Base-by-base conservation (phyloP, 2,888 invertebrate species). In the Polyommatus iphigenia region DNA sequence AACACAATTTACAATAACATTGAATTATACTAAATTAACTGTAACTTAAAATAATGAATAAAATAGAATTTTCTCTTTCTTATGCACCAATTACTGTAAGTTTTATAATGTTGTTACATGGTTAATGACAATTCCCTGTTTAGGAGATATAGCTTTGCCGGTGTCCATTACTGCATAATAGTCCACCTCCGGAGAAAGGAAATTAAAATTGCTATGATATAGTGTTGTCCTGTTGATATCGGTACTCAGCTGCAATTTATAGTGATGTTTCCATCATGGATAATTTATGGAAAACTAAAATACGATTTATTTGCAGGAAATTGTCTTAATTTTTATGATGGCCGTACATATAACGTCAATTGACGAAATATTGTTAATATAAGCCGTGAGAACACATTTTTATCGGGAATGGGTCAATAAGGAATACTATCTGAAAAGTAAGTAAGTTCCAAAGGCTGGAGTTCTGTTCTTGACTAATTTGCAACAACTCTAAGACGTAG, bases 121-220 rank as follows among this genome's bases (percentile, higher is more conserved):
- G 5, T 73, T 73, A 46, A 75, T 75, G 24, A 75, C 54, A 54
- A 50, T 50, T 54, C 75, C 50, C 15, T 54, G 75, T 75, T 50
- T 6, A 15, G 24, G 29, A 50, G 8, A 75, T 50, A 50, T 15
- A 75, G 54, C 18, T 54, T 18, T 8, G 54, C 50, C 29, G 54
- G 75, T 54, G 20, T 24, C 75, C 29, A 75, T 75, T 75, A 75
- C 75, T 32, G 54, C 24, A 50, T 75, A 54, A 75, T 75, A 32
- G 18, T 75, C 75, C 46, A 50, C 50, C 54, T 75, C 75, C 54
- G 50, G 75, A 75, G 75, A 54, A 18, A 50, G 75, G 75, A 75
- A 75, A 72, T 29, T 50, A 75, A 54, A 54, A 54, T 54, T 75
- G 32, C 75, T 20, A 29, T 29, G 24, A 54, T 50, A 75, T 24